Evolutionary conservation across 2,797 vertebrate genomes (phyloP).

Genomic region (Hippopotamyrus pictus): DNA sequence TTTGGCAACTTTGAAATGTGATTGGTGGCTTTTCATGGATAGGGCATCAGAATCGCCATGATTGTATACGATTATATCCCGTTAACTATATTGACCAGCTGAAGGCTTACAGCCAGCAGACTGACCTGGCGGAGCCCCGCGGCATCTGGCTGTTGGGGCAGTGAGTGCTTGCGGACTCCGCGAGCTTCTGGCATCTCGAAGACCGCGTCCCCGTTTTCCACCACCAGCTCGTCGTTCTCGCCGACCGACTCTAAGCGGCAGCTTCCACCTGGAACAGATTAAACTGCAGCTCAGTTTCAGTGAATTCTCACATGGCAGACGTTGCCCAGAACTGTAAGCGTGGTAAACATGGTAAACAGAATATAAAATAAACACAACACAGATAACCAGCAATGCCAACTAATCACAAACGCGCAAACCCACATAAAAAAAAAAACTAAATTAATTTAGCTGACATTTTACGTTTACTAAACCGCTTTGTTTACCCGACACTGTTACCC

Average conservation of each 20-base stretch:
- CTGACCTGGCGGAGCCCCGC: slow-evolving; percentile 75
- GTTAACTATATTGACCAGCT: background rate
- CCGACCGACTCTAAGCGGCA: slow-evolving; percentile 86
- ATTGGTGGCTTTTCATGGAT: background rate
- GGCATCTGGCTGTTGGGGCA: slow-evolving; percentile 83
- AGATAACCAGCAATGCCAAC: background rate
- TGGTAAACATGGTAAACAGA: background rate
- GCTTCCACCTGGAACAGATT: slow-evolving; percentile 61
- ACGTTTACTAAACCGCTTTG: background rate
- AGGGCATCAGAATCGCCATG: background rate
- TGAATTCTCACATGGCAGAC: background rate
- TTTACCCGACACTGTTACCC: slow-evolving; percentile 5
- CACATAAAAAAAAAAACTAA: background rate
- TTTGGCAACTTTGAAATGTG: background rate
- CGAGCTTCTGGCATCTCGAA: slow-evolving; percentile 53
- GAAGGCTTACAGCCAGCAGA: background rate
- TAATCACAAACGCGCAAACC: background rate
- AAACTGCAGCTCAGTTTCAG: background rate
- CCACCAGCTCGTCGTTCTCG: slow-evolving; percentile 85
- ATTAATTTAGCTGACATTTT: background rate
- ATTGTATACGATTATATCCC: background rate
- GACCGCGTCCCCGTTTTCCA: slow-evolving; percentile 66
- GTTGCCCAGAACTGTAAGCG: background rate
- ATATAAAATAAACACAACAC: background rate
- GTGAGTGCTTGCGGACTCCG: slow-evolving; percentile 82